Evolutionary conservation across 2,113 vertebrate species (phyloP).

Genomic region (Tonatia bakeri): DNA sequence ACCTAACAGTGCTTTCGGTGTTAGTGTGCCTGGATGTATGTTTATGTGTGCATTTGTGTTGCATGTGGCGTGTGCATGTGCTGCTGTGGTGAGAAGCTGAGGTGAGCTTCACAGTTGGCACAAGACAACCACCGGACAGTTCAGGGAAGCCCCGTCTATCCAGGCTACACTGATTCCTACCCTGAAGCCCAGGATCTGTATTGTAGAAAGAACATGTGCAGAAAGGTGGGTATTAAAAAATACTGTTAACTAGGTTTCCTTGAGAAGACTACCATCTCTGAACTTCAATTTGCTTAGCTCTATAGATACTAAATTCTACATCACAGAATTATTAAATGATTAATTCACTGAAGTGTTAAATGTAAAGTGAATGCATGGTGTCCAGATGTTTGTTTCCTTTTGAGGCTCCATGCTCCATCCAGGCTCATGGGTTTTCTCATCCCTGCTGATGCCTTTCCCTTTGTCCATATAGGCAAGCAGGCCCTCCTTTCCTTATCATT

Average conservation of each 20-base stretch:
- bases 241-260: not conserved
- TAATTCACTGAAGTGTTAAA: not conserved
- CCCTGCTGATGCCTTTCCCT: not conserved
- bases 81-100: not conserved
- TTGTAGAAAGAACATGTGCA: not conserved
- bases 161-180: not conserved
- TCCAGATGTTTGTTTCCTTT: not conserved
- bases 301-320: not conserved
- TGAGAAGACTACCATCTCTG: not conserved
- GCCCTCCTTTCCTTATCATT: not conserved
- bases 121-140: not conserved
- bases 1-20: not conserved
- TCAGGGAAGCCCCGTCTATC: not conserved
- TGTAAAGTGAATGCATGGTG: not conserved
- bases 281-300: not conserved
- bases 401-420: not conserved
- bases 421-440: not conserved
- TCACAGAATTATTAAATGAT: not conserved
- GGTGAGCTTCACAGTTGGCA: not conserved
- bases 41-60: fast-evolving
- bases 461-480: not conserved
- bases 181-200: not conserved
- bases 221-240: not conserved
- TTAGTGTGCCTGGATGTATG: not conserved
- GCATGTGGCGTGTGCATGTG: no score